Evolutionary conservation across 2,888 invertebrate species (phyloP).

Genomic region (Carpatolechia fugitivella): DNA sequence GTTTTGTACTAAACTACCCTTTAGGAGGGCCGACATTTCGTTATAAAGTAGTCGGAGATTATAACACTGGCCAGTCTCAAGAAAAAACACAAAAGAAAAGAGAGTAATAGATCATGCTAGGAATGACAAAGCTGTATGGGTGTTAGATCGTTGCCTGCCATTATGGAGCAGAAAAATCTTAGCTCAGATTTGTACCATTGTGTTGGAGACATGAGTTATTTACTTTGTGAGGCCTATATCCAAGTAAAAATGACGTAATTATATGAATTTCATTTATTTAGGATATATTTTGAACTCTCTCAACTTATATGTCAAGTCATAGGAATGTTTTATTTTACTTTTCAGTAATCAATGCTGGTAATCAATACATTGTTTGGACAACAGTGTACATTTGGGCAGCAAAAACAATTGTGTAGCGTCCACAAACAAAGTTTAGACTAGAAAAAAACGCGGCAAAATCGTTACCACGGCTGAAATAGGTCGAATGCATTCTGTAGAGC

Average conservation of each 20-base stretch:
- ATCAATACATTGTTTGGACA: too few relatives aligned
- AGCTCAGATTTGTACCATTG: background rate
- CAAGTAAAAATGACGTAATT: too few relatives aligned
- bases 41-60: background rate
- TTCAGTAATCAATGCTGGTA: too few relatives aligned
- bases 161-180: background rate
- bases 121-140: background rate
- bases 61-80: background rate
- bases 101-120: background rate
- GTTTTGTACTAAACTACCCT: background rate
- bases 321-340: too few relatives aligned
- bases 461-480: constrained; percentile 33
- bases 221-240: background rate
- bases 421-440: constrained; percentile 7
- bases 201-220: background rate
- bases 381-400: background rate
- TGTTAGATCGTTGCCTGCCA: background rate
- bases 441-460: constrained; percentile 13
- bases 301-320: too few relatives aligned
- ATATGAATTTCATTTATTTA: too few relatives aligned
- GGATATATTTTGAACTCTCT: too few relatives aligned
- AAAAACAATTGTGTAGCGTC: constrained; percentile 17
- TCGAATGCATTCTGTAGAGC: constrained; percentile 39
- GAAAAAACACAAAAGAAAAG: background rate
- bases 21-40: background rate